Conservation (phyloP, 1,140 invertebrate genomes). For the Carposina sasakii region DNA sequence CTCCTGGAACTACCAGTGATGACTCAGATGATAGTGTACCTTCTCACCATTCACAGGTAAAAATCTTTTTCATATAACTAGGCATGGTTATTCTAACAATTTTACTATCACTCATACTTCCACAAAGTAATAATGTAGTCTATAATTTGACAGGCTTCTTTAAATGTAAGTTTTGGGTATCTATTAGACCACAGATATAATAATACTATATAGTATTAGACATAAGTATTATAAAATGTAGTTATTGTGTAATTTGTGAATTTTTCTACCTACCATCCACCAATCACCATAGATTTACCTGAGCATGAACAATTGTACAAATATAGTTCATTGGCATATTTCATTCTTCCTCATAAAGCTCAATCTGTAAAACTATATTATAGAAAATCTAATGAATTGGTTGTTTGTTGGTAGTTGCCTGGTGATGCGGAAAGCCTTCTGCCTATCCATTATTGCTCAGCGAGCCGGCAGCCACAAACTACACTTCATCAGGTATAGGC, state of each 20-base stretch:
- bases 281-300: background rate
- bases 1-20: conserved; percentile 83
- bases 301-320: conserved; percentile 6
- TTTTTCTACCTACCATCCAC: too few species aligned
- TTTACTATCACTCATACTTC: too few species aligned
- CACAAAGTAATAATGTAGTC: too few species aligned
- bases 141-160: too few species aligned
- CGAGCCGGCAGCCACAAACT: conserved; percentile 73
- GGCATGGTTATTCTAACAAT: too few species aligned
- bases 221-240: too few species aligned
- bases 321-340: conserved; percentile 66
- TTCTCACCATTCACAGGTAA: conserved; percentile 68
- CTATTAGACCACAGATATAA: too few species aligned
- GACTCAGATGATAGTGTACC: conserved; percentile 92
- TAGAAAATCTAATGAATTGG: conserved; percentile 62
- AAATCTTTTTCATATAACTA: too few species aligned
- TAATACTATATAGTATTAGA: too few species aligned
- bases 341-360: conserved; percentile 25
- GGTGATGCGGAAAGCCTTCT: conserved; percentile 75
- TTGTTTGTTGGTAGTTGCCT: conserved; percentile 74
- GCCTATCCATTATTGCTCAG: conserved; percentile 75
- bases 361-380: conserved; percentile 23
- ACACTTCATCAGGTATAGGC: conserved; percentile 72
- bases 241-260: too few species aligned
- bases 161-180: too few species aligned